Evolutionary conservation across 2,113 vertebrate species (phyloP), one percentile per base, ranked within the genome.

Genomic region (Cettia cetti): DNA sequence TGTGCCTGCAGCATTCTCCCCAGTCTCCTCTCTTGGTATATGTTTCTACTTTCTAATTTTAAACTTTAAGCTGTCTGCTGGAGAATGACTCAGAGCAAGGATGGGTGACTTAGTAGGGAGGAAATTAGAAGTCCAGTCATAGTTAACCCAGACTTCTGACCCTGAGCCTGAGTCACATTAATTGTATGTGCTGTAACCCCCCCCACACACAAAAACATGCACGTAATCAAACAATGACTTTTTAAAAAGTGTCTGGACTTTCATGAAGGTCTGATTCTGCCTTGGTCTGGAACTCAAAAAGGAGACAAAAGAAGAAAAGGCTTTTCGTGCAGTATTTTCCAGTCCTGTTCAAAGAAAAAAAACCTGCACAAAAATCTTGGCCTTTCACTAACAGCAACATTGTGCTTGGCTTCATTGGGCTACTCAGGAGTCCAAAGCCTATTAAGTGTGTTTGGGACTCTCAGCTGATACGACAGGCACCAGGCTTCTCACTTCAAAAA

Each of bases 111-210:
- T 93, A 45, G 33, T 56, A 60, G 39, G 92, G 88, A 92, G 93
- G 64, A 97, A 97, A 96, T 93, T 89, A 94, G 68, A 89, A 90
- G 85, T 92, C 72, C 90, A 94, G 85, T 95, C 93, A 96, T 64
- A 94, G 88, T 66, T 82, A 93, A 90, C 79, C 76, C 96, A 97
- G 95, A 96, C 92, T 94, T 96, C 33, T 96, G 90, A 96, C 90
- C 92, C 56, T 44, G 47, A 90, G 50, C 66, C 70, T 96, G 94
- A 96, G 88, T 93, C 95, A 96, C 71, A 64, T 68, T 78, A 71
- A 85, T 83, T 92, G 79, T 89, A 47, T 44, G 45, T 88, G 66
- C 79, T 74, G 47, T 81, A 93, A 90, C 53, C 49, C 75, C 49
- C 75, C 45, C 16, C 28, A 16, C 54, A 33, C 22, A 82, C 7